Conservation (phyloP, 2,113 vertebrate species). For the Pterocles orientalis region DNA sequence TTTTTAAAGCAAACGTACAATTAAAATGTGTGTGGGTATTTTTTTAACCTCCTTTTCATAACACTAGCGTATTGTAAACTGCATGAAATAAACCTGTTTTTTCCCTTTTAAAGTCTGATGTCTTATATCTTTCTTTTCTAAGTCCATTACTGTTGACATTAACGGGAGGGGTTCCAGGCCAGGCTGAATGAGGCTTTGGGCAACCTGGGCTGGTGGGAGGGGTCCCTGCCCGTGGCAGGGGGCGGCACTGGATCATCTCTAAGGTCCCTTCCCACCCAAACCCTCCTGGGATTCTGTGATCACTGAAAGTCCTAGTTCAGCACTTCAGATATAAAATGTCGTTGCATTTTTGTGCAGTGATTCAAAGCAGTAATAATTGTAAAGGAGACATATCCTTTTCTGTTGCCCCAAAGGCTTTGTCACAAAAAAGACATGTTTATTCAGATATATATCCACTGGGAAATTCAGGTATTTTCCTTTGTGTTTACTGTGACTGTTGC, state of each 20-base stretch:
- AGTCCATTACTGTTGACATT: neutral
- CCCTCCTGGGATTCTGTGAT: too few relatives aligned
- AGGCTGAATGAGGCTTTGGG: too few relatives aligned
- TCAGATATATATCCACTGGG: neutral
- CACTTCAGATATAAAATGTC: neutral
- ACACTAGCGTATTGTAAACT: conserved; percentile 52
- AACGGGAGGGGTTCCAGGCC: neutral
- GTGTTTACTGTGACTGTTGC: neutral
- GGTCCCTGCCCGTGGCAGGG: too few relatives aligned
- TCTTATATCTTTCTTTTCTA: conserved; percentile 18
- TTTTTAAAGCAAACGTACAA: conserved; percentile 47
- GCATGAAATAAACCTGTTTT: conserved; percentile 56
- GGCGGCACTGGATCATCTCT: too few relatives aligned
- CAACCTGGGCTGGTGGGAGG: too few relatives aligned
- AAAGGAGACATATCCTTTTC: neutral
- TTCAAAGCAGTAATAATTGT: neutral
- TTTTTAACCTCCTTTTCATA: conserved; percentile 64
- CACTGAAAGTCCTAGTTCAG: neutral
- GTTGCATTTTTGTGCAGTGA: neutral
- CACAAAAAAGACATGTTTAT: neutral
- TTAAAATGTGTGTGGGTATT: conserved; percentile 47
- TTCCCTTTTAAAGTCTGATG: conserved; percentile 49
- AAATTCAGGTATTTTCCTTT: neutral
- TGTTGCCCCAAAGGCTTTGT: neutral
- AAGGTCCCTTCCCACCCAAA: too few relatives aligned